Evolutionary conservation across 2,113 vertebrate genomes (phyloP), one percentile per base, ranked within the genome.

Genomic region (Pollachius pollachius): DNA sequence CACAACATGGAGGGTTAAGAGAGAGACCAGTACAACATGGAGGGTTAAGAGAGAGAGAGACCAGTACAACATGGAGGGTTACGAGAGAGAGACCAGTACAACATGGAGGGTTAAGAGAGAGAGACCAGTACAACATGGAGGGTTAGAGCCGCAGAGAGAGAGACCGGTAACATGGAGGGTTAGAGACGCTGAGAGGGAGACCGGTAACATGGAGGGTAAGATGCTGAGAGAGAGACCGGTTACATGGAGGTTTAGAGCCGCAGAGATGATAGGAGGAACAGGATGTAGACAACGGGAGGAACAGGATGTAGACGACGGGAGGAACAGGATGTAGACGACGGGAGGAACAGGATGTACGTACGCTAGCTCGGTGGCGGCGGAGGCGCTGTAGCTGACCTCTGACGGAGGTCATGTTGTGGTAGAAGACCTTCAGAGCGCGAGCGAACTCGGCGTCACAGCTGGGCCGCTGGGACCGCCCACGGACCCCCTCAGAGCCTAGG

Each of bases 391-490:
- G 89, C 67, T 93, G 93, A 60, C 78, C 91, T 74, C 90, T 85
- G 4, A 95, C 93, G 3, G 73, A 71, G 0, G 89, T 95, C 94
- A 95, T 94, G 62, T 91, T 92, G 87, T 93, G 94, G 75, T 96
- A 95, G 90, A 96, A 96, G 62, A 87, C 87, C 74, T 96, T 96
- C 0, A 96, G 93, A 6, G 94, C 92, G 27, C 88, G 93, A 62
- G 94, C 94, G 58, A 95, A 92, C 59, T 95, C 94, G 21, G 88
- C 90, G 63, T 96, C 93, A 0, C 87, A 93, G 85, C 92, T 91
- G 61, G 88, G 87, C 58, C 81, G 84, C 19, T 84, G 64, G 0
- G 48, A 62, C 0, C 87, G 87, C 34, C 75, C 71, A 1, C 69
- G 88, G 0, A 13, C 68, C 19, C 71, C 62, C 17, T 85, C 89